These are phyloP conservation scores for Styela clava DNA, from an alignment of 23 tunicate genomes.

Conservation along the genomic window DNA sequence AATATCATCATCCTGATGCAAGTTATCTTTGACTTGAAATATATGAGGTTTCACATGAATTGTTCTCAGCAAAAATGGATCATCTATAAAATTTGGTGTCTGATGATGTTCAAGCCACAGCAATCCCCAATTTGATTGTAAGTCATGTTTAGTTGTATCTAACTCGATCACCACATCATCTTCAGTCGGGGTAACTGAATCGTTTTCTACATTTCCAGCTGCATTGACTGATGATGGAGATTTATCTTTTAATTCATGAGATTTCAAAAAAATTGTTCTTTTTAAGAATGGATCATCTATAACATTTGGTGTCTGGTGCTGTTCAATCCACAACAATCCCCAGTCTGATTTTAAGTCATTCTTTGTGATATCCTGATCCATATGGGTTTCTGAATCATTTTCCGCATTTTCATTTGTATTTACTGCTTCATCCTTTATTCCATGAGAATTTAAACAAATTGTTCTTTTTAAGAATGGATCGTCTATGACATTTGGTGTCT, in stretches of 20 bases:
- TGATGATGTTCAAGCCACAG: background rate
- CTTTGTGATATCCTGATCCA: background rate
- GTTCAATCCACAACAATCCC: background rate
- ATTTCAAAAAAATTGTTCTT: too few species aligned
- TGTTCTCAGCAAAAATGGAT: background rate
- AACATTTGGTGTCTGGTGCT: background rate
- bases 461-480: background rate
- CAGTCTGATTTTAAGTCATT: too few species aligned
- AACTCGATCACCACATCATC: background rate
- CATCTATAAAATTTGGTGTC: background rate
- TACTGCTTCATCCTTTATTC: too few species aligned
- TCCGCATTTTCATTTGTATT: background rate
- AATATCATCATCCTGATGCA: too few species aligned
- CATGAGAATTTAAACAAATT: too few species aligned
- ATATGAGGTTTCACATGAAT: background rate
- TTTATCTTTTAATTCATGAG: too few species aligned
- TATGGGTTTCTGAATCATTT: background rate
- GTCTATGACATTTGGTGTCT: too few species aligned
- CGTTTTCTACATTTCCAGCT: background rate
- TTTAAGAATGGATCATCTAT: background rate
- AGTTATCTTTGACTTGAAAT: too few species aligned
- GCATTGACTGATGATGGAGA: too few species aligned
- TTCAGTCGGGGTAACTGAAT: background rate
- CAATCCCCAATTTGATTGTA: too few species aligned
- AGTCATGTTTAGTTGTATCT: background rate